These are phyloP conservation scores for Pemphigus obesinymphae DNA, from an alignment of 1,140 invertebrate species.

Conservation along the genomic window DNA sequence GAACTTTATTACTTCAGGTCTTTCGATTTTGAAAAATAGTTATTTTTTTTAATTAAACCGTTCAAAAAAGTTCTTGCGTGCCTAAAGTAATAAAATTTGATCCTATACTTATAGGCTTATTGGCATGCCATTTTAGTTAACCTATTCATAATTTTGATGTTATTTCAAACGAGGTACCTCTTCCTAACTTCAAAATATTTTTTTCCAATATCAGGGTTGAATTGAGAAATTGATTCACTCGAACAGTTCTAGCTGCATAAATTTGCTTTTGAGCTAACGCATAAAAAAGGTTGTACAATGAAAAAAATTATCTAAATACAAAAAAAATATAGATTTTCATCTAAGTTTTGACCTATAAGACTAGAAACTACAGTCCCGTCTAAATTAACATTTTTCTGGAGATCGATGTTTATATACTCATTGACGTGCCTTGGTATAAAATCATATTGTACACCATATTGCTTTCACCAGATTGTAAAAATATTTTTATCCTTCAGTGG, in stretches of 20 bases:
- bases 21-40: neutral
- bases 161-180: constrained; percentile 32
- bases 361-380: neutral
- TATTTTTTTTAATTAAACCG: too few relatives aligned
- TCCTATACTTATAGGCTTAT: neutral
- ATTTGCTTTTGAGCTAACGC: constrained; percentile 36
- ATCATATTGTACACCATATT: constrained; percentile 47
- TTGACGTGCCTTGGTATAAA: constrained; percentile 42
- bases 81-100: neutral
- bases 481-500: constrained; percentile 42
- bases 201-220: constrained; percentile 40
- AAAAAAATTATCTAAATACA: neutral
- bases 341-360: neutral
- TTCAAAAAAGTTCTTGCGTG: too few relatives aligned
- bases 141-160: neutral
- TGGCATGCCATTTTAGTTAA: neutral
- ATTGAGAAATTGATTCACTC: constrained; percentile 37
- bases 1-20: neutral
- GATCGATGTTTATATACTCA: constrained; percentile 43
- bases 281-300: constrained; percentile 34
- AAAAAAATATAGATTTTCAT: constrained; percentile 43
- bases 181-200: constrained; percentile 42
- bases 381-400: constrained; percentile 37
- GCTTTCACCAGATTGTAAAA: constrained; percentile 45
- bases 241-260: constrained; percentile 42